A percentile compares a stretch with the other conserved stretches of the same genome.
These are phyloP conservation scores for Vesta saturnalis DNA, from an alignment of 2,888 invertebrate species.

Conservation along the genomic window DNA sequence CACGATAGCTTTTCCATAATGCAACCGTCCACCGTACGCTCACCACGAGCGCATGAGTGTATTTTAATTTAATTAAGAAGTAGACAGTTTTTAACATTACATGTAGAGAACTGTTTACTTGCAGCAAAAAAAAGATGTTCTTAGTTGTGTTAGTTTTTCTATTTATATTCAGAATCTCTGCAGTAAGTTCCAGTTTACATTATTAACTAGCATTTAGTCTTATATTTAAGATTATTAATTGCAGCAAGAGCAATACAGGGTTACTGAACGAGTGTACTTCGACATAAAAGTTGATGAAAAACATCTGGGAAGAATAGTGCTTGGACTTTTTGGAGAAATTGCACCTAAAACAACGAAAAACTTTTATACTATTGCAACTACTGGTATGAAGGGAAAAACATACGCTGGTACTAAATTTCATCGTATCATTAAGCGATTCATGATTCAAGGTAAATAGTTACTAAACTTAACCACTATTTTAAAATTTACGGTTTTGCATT, in stretches of 20 bases:
- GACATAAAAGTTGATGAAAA: conserved; percentile 81
- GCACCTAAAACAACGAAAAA: conserved; percentile 89
- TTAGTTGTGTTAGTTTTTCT: no score
- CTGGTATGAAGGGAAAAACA: conserved; percentile 78
- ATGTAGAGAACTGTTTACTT: no score
- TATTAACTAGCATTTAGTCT: not conserved
- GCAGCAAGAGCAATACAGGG: conserved; percentile 70
- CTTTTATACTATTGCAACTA: conserved; percentile 82
- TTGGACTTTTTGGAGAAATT: conserved; percentile 89
- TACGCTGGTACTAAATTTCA: conserved; percentile 86
- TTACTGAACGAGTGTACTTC: conserved; percentile 85
- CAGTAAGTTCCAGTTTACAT: no score
- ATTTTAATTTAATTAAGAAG: no score
- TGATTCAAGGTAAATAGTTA: conserved; percentile 81
- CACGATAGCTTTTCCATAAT: no score
- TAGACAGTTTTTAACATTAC: no score
- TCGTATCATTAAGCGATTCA: conserved; percentile 87
- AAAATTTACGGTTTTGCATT: not conserved
- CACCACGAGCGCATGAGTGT: no score
- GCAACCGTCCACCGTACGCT: no score
- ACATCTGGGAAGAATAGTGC: conserved; percentile 78
- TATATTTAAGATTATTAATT: conserved; percentile 45
- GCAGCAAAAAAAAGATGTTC: no score
- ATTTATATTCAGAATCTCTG: no score
- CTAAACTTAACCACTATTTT: not conserved